Base-by-base conservation (phyloP, 1,140 invertebrate species). In the Hycleus phaleratus region DNA sequence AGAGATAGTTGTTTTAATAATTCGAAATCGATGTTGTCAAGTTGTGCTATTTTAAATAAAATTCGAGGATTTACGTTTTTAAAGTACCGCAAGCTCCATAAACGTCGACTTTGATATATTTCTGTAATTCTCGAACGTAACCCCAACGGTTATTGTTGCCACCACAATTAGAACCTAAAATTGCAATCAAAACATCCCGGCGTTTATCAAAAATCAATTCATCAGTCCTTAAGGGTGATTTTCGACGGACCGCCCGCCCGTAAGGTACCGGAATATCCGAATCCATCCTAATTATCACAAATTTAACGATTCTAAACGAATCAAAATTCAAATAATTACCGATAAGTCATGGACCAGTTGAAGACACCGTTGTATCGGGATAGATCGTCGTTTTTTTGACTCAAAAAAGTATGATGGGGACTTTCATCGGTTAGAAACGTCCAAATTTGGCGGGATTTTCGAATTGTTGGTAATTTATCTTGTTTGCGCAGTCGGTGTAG, bases 281-380 rank as follows among this genome's bases (percentile, higher is more conserved):
- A 60, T 87, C 81, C 62, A 74, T 78, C 63, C 81, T 79, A 65
- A 26, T 71, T 70, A 25, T 32, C 32, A 32, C 32, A 18, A 18
- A 18, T 18, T 18, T 1, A 18, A 18, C 18, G 18, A 1, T 39
- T 7, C 2, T 39, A 39, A 39, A n/a, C 40, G 10, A 42, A 42
- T 1, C 5, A n/a, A 42, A n/a, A 2, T 42, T 42, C 42, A 32
- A 50, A 50, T 4, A 32, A 32, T 57, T 68, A 77, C 72, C 82
- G 77, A 64, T 88, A 90, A 2, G 80, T 83, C 86, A 89, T 88
- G 1, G 86, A 86, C 86, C 86, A 88, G 68, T 89, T 88, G 65
- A 89, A 88, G 5, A 82, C 24, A 25, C 78, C 75, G 49, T 82
- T 75, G 51, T 82, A 82, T 32, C 78, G 63, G 3, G 65, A 67